Conservation (phyloP, 2,113 vertebrate genomes). For the Trogon melanurus region DNA sequence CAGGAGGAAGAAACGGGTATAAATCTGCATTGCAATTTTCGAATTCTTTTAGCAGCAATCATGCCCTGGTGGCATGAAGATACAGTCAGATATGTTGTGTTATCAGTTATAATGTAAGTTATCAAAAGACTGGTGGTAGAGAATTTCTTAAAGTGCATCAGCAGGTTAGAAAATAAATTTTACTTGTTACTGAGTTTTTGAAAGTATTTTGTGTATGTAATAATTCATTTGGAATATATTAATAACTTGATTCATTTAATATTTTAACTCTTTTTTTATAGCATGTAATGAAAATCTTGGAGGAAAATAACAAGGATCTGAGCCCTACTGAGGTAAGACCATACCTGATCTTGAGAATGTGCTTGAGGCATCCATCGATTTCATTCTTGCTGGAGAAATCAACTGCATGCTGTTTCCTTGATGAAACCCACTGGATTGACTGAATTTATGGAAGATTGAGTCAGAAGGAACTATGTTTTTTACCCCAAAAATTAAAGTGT, state of each 20-base stretch:
- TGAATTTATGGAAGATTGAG: neutral
- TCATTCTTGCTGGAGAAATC: constrained; percentile 26
- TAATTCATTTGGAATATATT: neutral
- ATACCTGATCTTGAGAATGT: neutral
- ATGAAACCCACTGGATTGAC: neutral
- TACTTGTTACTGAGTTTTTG: neutral
- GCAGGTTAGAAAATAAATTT: neutral
- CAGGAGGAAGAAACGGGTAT: neutral
- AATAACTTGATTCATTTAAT: neutral
- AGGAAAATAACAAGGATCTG: neutral
- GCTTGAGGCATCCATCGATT: constrained; percentile 13
- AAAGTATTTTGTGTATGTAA: neutral
- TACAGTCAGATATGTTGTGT: neutral
- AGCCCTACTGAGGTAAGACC: neutral
- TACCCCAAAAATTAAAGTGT: neutral
- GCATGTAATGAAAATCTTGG: neutral
- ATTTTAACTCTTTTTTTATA: neutral
- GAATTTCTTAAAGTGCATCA: neutral
- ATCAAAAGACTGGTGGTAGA: neutral
- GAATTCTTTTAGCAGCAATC: neutral
- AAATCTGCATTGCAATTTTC: neutral
- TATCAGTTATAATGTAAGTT: neutral
- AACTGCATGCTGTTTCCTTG: neutral
- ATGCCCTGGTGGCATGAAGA: neutral
- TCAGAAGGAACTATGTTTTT: neutral